Evolutionary conservation across 2,113 vertebrate species (phyloP).

Genomic region (Cheilinus undulatus): DNA sequence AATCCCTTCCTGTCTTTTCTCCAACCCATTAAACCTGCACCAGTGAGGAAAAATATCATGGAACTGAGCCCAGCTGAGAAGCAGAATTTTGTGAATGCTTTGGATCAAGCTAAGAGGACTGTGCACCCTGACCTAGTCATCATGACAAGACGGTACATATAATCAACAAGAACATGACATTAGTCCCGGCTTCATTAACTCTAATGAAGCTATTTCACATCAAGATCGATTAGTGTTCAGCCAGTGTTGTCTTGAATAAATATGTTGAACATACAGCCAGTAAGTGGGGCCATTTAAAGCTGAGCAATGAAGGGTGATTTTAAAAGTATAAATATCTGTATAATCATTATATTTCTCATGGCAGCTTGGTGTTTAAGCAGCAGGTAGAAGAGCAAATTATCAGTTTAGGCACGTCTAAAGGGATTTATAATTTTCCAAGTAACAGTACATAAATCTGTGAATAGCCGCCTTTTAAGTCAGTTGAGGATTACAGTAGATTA

Average conservation of each 20-base stretch:
- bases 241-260: slow-evolving; percentile 4
- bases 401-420: slow-evolving; percentile 14
- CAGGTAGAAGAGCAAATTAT: slow-evolving; percentile 29
- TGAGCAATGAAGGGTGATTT: too few relatives aligned
- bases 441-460: slow-evolving; percentile 39
- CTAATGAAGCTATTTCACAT: neutral
- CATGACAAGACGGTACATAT: slow-evolving; percentile 88
- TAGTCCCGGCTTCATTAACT: neutral
- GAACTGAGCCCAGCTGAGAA: slow-evolving; percentile 87
- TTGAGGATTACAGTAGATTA: slow-evolving; percentile 26
- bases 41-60: slow-evolving; percentile 92
- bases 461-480: slow-evolving; percentile 39
- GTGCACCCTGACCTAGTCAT: slow-evolving; percentile 92
- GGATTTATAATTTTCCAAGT: slow-evolving; percentile 26
- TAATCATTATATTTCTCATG: slow-evolving; percentile 11
- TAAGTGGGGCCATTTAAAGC: too few relatives aligned
- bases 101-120: slow-evolving; percentile 92
- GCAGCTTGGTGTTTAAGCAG: slow-evolving; percentile 13
- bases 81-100: slow-evolving; percentile 85
- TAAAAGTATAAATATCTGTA: neutral
- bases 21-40: neutral
- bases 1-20: slow-evolving; percentile 1
- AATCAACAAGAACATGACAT: slow-evolving; percentile 81
- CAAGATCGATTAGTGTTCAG: neutral
- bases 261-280: neutral